These are phyloP conservation scores for Hemicordylus capensis DNA, from an alignment of 2,113 vertebrate genomes.

Conservation along the genomic window DNA sequence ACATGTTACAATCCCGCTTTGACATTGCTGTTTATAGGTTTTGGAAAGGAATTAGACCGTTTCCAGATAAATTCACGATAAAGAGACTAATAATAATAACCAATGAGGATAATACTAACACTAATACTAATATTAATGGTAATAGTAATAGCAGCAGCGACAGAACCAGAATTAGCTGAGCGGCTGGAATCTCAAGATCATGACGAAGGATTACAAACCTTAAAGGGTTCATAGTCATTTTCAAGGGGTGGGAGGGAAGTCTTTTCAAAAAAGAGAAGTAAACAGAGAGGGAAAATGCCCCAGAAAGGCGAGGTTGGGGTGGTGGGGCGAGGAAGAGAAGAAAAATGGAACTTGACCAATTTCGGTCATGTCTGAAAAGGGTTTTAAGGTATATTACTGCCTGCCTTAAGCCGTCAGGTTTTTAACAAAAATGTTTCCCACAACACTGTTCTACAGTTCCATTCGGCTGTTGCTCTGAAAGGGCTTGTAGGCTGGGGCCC, in stretches of 20 bases:
- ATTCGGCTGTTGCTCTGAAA: slow-evolving; percentile 30
- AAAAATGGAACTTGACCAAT: slow-evolving; percentile 60
- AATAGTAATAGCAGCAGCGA: neutral
- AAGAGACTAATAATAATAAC: neutral
- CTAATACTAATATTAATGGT: neutral
- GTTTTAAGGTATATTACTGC: slow-evolving; percentile 6
- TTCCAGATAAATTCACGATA: neutral
- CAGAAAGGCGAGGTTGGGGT: too few relatives aligned
- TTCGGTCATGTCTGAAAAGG: slow-evolving; percentile 44
- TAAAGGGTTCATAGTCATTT: slow-evolving; percentile 69
- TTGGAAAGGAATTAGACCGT: neutral
- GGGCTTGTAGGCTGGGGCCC: neutral
- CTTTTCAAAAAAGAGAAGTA: neutral
- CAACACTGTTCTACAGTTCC: slow-evolving; percentile 30
- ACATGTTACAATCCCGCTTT: neutral
- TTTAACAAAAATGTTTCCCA: slow-evolving; percentile 42
- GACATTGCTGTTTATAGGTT: neutral
- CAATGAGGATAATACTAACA: neutral
- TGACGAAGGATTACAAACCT: slow-evolving; percentile 39
- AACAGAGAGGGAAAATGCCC: rapidly evolving
- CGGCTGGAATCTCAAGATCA: slow-evolving; percentile 66
- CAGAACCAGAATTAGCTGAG: neutral
- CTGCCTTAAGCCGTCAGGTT: slow-evolving; percentile 29
- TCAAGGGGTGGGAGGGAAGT: slow-evolving; percentile 51
- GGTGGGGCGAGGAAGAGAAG: neutral